Percentiles rank a stretch among this genome's conserved stretches.
Conservation (phyloP, 2,113 vertebrate genomes). For the Tonatia bakeri region DNA sequence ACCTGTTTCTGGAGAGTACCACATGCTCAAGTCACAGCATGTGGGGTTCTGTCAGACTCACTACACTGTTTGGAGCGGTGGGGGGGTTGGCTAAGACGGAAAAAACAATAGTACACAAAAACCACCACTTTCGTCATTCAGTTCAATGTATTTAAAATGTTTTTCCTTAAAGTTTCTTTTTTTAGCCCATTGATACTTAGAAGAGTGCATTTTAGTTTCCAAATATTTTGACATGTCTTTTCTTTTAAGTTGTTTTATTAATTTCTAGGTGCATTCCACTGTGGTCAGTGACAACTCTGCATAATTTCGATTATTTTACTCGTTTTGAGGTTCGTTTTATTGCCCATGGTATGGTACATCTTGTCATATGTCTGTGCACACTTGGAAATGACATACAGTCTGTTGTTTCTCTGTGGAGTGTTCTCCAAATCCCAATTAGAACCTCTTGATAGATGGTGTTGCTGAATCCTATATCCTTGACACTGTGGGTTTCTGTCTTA, state of each 20-base stretch:
- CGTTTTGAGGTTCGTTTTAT: background rate
- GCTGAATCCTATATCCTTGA: background rate
- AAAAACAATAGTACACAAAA: background rate
- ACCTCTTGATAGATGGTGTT: background rate
- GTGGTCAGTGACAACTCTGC: background rate
- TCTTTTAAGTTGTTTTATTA: background rate
- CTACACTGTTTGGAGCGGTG: background rate
- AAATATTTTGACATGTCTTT: background rate
- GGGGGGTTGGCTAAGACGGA: background rate
- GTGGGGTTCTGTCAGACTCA: background rate
- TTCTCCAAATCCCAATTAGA: background rate
- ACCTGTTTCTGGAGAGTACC: background rate
- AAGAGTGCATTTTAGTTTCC: background rate
- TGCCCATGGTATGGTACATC: fast-evolving
- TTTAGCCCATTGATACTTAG: background rate
- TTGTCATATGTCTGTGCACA: background rate
- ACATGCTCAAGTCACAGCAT: background rate
- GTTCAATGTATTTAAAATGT: background rate
- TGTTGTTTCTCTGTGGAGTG: background rate
- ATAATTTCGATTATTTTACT: background rate
- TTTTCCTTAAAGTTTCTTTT: background rate
- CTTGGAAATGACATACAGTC: background rate
- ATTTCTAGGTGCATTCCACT: background rate
- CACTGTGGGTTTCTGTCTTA: background rate
- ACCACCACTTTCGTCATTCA: too few relatives aligned